These are phyloP conservation scores for Pseudochaenichthys georgianus DNA, from an alignment of 2,797 vertebrate species.

Conservation along the genomic window DNA sequence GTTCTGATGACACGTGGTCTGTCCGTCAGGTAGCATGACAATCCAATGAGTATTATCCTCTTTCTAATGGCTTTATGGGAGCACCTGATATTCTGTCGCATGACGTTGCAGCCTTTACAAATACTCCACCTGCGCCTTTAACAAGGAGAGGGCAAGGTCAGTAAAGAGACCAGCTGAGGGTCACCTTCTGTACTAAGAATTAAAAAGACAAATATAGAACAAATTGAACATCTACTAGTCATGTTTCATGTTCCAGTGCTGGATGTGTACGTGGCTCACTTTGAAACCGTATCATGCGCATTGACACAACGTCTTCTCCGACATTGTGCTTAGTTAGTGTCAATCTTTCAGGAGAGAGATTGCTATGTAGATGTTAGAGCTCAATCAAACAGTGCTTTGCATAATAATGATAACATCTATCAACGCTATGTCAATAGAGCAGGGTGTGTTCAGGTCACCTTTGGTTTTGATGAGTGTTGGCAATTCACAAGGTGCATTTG, in stretches of 20 bases:
- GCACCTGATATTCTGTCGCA: not conserved
- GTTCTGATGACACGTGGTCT: slow-evolving; percentile 34
- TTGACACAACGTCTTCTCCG: not conserved
- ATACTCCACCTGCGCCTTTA: not conserved
- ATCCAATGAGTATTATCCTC: not conserved
- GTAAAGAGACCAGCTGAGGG: not conserved
- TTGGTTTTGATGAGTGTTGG: not conserved
- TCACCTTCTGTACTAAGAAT: not conserved
- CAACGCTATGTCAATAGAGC: not conserved
- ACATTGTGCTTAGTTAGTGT: not conserved
- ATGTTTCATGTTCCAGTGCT: not conserved
- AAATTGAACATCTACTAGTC: too few species aligned
- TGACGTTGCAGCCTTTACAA: not conserved
- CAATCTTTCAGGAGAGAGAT: not conserved
- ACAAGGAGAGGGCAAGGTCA: not conserved
- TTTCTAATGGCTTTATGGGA: not conserved
- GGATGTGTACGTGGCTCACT: too few species aligned
- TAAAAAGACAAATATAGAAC: not conserved
- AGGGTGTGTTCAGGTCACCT: not conserved
- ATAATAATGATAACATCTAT: not conserved
- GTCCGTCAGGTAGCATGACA: slow-evolving; percentile 2
- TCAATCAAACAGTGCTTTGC: not conserved
- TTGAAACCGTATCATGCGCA: not conserved
- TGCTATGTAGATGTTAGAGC: not conserved
- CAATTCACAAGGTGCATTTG: not conserved